phyloP scores from a whole-genome alignment of 1,140 invertebrate genomes.

The Atopsyche davidsoni region DNA sequence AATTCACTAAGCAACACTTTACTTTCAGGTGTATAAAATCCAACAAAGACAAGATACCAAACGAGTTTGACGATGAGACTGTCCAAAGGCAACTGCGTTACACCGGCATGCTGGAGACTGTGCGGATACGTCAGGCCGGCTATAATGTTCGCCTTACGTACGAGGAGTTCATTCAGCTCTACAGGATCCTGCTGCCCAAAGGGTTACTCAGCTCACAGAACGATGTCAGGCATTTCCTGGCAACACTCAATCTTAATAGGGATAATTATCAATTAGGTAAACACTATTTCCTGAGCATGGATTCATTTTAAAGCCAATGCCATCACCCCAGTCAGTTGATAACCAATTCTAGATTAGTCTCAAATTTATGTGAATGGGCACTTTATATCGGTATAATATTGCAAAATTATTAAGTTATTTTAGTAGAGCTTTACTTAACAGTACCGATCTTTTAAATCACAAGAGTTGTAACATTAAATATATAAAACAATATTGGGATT shows the following conservation, averaged over 20 bases:
- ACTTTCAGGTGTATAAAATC: slow-evolving; percentile 80
- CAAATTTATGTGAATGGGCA: too few species aligned
- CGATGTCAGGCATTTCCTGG: slow-evolving; percentile 75
- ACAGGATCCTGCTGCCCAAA: slow-evolving; percentile 84
- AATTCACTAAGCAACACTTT: too few species aligned
- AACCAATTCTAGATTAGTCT: too few species aligned
- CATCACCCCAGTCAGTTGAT: too few species aligned
- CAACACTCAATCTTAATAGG: slow-evolving; percentile 71
- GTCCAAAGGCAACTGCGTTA: slow-evolving; percentile 85
- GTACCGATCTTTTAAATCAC: too few species aligned
- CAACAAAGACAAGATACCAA: slow-evolving; percentile 85
- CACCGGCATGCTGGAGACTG: slow-evolving; percentile 95
- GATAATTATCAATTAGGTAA: slow-evolving; percentile 89
- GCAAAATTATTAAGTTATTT: too few species aligned
- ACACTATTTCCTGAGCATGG: too few species aligned
- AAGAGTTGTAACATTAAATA: too few species aligned
- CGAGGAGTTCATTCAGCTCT: slow-evolving; percentile 90
- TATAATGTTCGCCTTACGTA: slow-evolving; percentile 91
- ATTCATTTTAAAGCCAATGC: too few species aligned
- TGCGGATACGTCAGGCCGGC: slow-evolving; percentile 89
- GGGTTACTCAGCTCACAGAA: slow-evolving; percentile 72
- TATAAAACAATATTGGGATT: too few species aligned
- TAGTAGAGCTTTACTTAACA: too few species aligned
- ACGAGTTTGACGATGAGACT: slow-evolving; percentile 89
- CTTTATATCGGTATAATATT: too few species aligned